A percentile compares a stretch with the other conserved stretches of the same genome.
These are phyloP conservation scores for Phymorhynchus buccinoides DNA, from an alignment of 1,140 invertebrate genomes.

Conservation along the genomic window DNA sequence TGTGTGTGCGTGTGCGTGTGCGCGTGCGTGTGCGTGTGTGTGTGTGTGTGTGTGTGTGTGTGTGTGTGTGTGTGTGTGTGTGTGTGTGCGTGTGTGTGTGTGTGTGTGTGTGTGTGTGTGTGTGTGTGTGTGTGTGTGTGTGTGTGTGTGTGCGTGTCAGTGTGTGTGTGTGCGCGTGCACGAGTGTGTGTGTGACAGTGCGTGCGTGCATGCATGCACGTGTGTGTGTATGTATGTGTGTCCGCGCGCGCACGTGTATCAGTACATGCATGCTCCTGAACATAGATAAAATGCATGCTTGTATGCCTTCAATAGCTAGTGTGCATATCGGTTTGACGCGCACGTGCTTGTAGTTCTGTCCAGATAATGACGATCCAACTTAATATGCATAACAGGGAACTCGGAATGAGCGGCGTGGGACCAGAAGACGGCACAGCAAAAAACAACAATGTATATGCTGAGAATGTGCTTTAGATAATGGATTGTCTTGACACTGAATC, in stretches of 20 bases:
- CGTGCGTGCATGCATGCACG: neutral
- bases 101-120: constrained; percentile 14
- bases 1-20: neutral
- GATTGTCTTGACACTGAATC: no score
- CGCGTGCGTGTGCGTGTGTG: neutral
- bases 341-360: no score
- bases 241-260: no score
- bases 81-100: constrained; percentile 28
- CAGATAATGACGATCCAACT: no score
- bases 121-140: constrained; percentile 26
- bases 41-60: neutral
- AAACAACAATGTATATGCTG: no score
- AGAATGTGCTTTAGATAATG: no score
- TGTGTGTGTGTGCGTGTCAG: constrained; percentile 26
- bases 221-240: no score
- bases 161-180: constrained; percentile 20
- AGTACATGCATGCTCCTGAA: neutral
- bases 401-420: no score
- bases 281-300: neutral
- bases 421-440: no score
- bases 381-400: no score
- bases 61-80: constrained; percentile 17
- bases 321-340: no score
- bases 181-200: constrained; percentile 27
- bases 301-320: no score